A percentile compares a stretch with the other conserved stretches of the same genome.
These are phyloP conservation scores for Pachymerium ferrugineum DNA, from an alignment of 2,888 invertebrate species.

Conservation along the genomic window DNA sequence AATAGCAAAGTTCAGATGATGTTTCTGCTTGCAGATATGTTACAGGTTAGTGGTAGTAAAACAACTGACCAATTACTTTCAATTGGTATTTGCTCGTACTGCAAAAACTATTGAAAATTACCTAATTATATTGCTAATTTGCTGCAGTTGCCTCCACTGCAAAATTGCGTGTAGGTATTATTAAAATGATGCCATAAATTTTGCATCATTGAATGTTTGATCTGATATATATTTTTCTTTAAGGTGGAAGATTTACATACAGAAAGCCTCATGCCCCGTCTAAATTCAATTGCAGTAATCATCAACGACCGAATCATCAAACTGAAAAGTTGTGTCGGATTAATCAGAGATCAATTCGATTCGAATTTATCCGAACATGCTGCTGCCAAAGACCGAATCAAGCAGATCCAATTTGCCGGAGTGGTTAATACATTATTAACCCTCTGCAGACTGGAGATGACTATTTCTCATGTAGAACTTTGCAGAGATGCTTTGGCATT, in stretches of 20 bases:
- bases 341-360: not conserved
- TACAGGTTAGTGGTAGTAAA: no score
- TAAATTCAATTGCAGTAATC: not conserved
- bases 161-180: no score
- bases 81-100: no score
- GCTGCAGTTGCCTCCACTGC: no score
- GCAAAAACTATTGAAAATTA: no score
- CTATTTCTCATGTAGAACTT: not conserved
- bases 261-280: not conserved
- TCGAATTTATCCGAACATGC: not conserved
- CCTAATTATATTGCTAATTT: no score
- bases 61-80: no score
- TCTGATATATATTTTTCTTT: no score
- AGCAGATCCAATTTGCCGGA: not conserved
- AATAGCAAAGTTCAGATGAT: not conserved
- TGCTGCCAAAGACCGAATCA: not conserved
- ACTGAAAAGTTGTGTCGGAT: not conserved
- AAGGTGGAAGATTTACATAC: not conserved
- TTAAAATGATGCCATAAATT: no score
- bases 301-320: not conserved
- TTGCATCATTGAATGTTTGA: no score
- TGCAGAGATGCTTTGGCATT: not conserved
- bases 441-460: not conserved
- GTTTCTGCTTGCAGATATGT: not conserved
- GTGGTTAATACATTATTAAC: not conserved